Conservation (phyloP, 1,140 invertebrate species). For the Adelges cooleyi region DNA sequence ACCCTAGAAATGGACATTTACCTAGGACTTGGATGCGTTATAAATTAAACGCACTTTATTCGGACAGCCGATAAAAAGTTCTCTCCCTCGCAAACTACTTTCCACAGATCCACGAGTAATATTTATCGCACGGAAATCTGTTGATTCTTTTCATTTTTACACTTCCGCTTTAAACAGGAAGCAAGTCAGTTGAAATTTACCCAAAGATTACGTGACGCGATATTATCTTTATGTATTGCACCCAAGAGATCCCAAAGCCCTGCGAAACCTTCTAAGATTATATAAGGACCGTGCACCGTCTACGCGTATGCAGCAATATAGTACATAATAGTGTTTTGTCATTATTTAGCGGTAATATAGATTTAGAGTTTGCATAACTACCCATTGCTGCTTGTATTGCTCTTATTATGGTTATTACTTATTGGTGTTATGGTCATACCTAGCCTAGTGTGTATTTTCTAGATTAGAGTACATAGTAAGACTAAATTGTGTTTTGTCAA, state of each 20-base stretch:
- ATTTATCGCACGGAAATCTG: neutral
- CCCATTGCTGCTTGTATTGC: no score
- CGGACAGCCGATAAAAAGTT: conserved; percentile 8
- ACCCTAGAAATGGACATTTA: conserved; percentile 16
- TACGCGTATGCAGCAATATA: no score
- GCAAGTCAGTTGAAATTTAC: no score
- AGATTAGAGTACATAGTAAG: no score
- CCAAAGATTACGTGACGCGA: no score
- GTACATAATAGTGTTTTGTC: neutral
- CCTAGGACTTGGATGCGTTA: neutral
- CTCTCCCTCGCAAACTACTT: neutral
- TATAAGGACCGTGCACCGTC: no score
- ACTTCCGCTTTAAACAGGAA: no score
- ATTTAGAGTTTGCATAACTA: neutral
- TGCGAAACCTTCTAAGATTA: no score
- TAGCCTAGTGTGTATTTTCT: neutral
- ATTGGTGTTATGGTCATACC: neutral
- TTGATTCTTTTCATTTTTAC: neutral
- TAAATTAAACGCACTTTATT: conserved; percentile 22
- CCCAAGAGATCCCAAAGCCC: no score
- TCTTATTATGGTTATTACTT: conserved; percentile 5
- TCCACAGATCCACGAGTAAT: neutral
- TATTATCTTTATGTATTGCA: no score
- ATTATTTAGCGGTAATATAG: neutral
- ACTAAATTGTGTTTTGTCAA: no score